Evolutionary conservation across 2,797 vertebrate genomes (phyloP).

Genomic region (Melanotaenia maccullochi): DNA sequence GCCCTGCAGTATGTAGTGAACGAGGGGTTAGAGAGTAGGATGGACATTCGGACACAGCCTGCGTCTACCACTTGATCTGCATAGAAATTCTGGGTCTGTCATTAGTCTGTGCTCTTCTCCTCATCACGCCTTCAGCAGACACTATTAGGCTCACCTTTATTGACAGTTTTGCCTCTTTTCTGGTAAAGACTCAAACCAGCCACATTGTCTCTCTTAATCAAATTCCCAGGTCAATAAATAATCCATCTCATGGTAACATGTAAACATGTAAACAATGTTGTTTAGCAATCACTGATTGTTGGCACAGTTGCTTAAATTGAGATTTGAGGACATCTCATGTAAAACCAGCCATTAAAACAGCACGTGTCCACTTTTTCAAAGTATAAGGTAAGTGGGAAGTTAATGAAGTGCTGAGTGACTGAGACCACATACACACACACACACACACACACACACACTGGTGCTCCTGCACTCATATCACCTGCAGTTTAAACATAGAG

Average conservation of each 20-base stretch:
- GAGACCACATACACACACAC: slow-evolving; percentile 7
- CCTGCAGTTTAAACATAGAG: slow-evolving; percentile 58
- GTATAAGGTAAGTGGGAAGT: slow-evolving; percentile 36
- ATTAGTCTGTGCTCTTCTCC: background rate
- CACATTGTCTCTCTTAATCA: slow-evolving; percentile 4
- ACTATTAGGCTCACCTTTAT: slow-evolving; percentile 1
- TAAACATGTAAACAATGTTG: slow-evolving; percentile 13
- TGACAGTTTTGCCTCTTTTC: background rate
- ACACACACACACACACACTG: background rate
- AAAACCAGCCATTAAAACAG: slow-evolving; percentile 17
- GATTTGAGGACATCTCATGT: slow-evolving; percentile 19
- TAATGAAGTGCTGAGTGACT: slow-evolving; percentile 38
- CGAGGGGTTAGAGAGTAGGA: too few relatives aligned
- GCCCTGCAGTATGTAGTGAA: too few relatives aligned
- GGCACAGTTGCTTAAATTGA: slow-evolving; percentile 9
- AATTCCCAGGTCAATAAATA: slow-evolving; percentile 32
- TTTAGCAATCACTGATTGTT: slow-evolving; percentile 34
- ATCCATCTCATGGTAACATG: slow-evolving; percentile 25
- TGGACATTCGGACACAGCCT: background rate
- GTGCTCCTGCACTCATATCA: slow-evolving; percentile 25
- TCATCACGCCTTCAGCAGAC: background rate
- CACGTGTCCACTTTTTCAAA: slow-evolving; percentile 46
- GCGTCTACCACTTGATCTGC: background rate
- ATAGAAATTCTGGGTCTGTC: background rate
- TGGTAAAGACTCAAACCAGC: slow-evolving; percentile 13